Conservation (phyloP, 1,140 invertebrate genomes). For the Phocides pigmalion region DNA sequence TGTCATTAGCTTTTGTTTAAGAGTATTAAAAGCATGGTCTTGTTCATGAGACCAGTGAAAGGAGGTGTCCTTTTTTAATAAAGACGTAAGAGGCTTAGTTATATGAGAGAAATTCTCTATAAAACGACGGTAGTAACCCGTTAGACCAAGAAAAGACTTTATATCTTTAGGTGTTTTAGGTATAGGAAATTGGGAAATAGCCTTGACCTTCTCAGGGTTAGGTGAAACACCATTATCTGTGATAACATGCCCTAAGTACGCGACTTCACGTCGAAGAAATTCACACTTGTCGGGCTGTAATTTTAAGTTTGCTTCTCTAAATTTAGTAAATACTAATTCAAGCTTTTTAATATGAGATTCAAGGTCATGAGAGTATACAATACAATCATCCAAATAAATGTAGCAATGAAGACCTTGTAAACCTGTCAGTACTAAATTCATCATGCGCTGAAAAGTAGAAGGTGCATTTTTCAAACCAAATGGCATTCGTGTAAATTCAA, state of each 20-base stretch:
- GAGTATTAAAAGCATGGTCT: constrained; percentile 59
- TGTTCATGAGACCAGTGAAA: constrained; percentile 43
- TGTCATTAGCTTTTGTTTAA: constrained; percentile 64
- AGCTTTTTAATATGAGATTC: neutral
- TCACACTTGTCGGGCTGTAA: constrained; percentile 70
- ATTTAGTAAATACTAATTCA: constrained; percentile 39
- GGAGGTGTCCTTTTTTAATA: constrained; percentile 9
- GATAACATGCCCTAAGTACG: constrained; percentile 60
- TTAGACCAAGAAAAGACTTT: constrained; percentile 70
- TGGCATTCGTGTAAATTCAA: constrained; percentile 58
- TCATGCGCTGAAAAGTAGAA: constrained; percentile 69
- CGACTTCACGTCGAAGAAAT: constrained; percentile 51
- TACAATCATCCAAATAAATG: constrained; percentile 68
- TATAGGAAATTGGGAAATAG: constrained; percentile 47
- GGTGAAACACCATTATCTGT: constrained; percentile 50
- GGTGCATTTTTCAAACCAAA: constrained; percentile 63
- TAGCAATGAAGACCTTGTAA: constrained; percentile 52
- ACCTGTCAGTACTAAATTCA: constrained; percentile 62
- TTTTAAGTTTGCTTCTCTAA: constrained; percentile 62
- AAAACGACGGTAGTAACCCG: constrained; percentile 58
- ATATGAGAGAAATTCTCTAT: constrained; percentile 51
- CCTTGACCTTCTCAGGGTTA: constrained; percentile 54
- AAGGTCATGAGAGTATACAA: constrained; percentile 50
- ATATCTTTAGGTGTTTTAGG: constrained; percentile 58
- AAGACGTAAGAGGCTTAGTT: constrained; percentile 48